Evolutionary conservation across 2,797 vertebrate genomes (phyloP).

Genomic region (Pangasius macronema): DNA sequence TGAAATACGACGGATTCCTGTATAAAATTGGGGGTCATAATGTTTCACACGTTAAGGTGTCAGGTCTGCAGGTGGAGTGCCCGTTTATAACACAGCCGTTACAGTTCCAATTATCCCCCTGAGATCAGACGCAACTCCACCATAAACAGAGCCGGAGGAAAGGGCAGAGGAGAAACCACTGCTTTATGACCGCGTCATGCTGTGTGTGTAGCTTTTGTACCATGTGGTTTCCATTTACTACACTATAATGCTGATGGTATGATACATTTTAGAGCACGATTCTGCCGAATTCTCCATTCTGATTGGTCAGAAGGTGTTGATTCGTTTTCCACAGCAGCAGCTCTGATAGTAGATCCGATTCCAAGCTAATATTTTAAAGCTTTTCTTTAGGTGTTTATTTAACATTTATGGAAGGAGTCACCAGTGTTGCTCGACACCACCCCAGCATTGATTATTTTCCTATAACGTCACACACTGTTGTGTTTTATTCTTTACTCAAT

Average conservation of each 20-base stretch:
- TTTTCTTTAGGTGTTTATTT: not conserved
- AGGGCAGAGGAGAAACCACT: not conserved
- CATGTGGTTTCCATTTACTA: not conserved
- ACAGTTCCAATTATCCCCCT: constrained; percentile 4
- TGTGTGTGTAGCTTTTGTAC: not conserved
- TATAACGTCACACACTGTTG: not conserved
- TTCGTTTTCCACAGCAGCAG: not conserved
- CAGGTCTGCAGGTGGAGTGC: no score
- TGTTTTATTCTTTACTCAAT: not conserved
- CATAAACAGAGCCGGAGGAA: constrained; percentile 6
- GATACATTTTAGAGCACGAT: not conserved
- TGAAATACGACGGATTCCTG: no score
- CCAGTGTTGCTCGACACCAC: not conserved
- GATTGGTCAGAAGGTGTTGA: not conserved
- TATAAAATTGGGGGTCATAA: no score
- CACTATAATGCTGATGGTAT: not conserved
- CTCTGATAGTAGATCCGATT: not conserved
- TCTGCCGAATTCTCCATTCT: not conserved
- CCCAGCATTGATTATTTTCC: not conserved
- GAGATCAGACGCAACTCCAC: constrained; percentile 2
- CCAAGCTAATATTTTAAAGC: not conserved
- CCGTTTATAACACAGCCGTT: constrained; percentile 1
- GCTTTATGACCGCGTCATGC: not conserved
- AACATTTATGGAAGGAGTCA: not conserved
- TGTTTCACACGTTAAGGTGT: no score